These are phyloP conservation scores for Leptatherina wallacei DNA, from an alignment of 2,797 vertebrate genomes.

Conservation along the genomic window DNA sequence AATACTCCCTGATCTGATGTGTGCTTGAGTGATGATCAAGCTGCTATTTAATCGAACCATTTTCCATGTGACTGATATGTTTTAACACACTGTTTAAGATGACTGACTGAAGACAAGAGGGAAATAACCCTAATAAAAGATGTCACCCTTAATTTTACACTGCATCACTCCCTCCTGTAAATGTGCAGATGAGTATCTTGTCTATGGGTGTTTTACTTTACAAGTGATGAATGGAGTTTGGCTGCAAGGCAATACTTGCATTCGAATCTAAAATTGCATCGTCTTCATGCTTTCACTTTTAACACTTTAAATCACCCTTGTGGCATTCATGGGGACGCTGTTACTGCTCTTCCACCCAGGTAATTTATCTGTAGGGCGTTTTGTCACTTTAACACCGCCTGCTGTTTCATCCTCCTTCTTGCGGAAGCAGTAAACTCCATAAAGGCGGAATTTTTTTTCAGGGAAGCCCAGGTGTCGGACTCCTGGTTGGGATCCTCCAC, in stretches of 20 bases:
- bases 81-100: slow-evolving; percentile 46
- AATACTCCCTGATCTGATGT: slow-evolving; percentile 47
- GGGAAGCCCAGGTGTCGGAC: slow-evolving; percentile 94
- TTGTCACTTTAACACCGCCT: slow-evolving; percentile 24
- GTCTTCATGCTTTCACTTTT: slow-evolving; percentile 17
- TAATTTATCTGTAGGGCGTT: slow-evolving; percentile 24
- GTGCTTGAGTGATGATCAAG: slow-evolving; percentile 56
- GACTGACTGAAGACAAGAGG: slow-evolving; percentile 62
- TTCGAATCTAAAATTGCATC: slow-evolving; percentile 50
- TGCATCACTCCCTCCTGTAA: slow-evolving; percentile 34
- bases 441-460: slow-evolving; percentile 91
- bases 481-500: slow-evolving; percentile 88
- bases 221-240: slow-evolving; percentile 66
- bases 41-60: slow-evolving; percentile 56
- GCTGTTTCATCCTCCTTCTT: slow-evolving; percentile 59
- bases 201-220: slow-evolving; percentile 56
- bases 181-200: slow-evolving; percentile 61
- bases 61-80: slow-evolving; percentile 45
- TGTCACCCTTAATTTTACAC: slow-evolving; percentile 59
- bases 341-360: slow-evolving; percentile 46
- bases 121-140: slow-evolving; percentile 62
- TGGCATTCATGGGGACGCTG: slow-evolving; percentile 56
- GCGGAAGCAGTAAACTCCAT: slow-evolving; percentile 93
- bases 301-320: slow-evolving; percentile 59
- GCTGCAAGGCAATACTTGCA: slow-evolving; percentile 54